A percentile compares a stretch with the other conserved stretches of the same genome.
phyloP scores from a whole-genome alignment of 2,888 invertebrate genomes.

The Luffia ferchaultella region DNA sequence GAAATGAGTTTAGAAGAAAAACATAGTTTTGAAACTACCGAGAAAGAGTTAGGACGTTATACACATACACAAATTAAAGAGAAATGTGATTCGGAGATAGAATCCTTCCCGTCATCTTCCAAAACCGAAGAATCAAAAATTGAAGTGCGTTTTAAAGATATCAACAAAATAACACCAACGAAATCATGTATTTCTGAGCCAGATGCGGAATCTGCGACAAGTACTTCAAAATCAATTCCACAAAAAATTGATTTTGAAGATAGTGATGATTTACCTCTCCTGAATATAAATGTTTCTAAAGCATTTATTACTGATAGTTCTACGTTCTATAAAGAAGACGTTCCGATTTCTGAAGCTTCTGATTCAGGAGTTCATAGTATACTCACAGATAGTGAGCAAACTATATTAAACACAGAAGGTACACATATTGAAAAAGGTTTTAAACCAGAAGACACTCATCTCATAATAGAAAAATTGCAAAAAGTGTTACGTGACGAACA shows the following conservation, averaged over 20 bases:
- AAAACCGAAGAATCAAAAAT: neutral
- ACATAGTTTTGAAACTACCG: conserved; percentile 44
- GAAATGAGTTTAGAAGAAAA: conserved; percentile 55
- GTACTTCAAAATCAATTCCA: neutral
- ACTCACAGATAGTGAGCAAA: conserved; percentile 24
- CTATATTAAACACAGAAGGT: conserved; percentile 6
- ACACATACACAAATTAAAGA: neutral
- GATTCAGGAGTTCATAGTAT: conserved; percentile 39
- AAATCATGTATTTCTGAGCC: neutral
- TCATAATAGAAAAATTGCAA: conserved; percentile 16
- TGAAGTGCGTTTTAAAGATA: neutral
- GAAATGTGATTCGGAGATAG: neutral
- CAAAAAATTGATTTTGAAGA: no score
- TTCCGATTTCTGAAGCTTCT: conserved; percentile 29
- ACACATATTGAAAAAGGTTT: conserved; percentile 1
- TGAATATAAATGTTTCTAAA: neutral
- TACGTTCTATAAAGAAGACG: conserved; percentile 28
- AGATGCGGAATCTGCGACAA: conserved; percentile 14
- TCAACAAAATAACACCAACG: neutral
- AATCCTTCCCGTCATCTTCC: neutral
- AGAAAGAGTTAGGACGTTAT: conserved; percentile 24
- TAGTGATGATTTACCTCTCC: neutral
- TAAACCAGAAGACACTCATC: neutral
- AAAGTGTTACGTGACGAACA: conserved; percentile 42
- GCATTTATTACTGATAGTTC: conserved; percentile 11